Evolutionary conservation across 2,113 vertebrate genomes (phyloP), one percentile per base, ranked within the genome.

Genomic region (Rhinogobius similis): DNA sequence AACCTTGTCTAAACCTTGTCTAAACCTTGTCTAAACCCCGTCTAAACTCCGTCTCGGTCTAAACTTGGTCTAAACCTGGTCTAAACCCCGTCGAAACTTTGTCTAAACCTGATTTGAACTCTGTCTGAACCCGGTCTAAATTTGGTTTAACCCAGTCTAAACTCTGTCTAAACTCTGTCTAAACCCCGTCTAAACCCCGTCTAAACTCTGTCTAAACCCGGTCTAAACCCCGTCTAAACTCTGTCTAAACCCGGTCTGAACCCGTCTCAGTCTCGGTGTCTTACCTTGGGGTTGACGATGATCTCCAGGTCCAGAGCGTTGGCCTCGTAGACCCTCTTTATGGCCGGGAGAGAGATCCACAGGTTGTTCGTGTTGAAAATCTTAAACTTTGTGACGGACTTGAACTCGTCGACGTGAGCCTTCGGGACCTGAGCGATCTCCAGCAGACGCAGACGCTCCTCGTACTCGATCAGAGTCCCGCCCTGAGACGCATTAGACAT

Each of bases 291-390:
- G 91, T 99, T 99, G 70, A 98, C 94, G 14, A 99, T 98, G 90
- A 99, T 97, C 91, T 99, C 97, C 95, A 99, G 93, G 83, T 98
- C 95, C 88, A 98, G 94, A 41, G 91, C 75, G 0, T 96, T 96
- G 24, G 94, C 87, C 73, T 97, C 95, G 52, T 97, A 95, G 69
- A 98, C 90, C 76, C 96, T 93, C 91, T 96, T 97, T 79, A 98
- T 94, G 44, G 97, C 96, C 52, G 94, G 92, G 79, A 99, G 88
- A n/a, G 95, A 97, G 78, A 99, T 95, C 97, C 97, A 99, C 85
- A 99, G 73, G 76, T 99, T 99, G 93, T 99, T 99, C 84, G 97
- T 99, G 77, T 99, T 99, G 90, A 99, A 99, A 90, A 99, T 99
- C 93, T 99, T 99, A 93, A 99, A 99, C 85, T 99, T 99, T 55